These are phyloP conservation scores for Enhydra lutris DNA, from an alignment of 2,113 vertebrate species.

Conservation along the genomic window DNA sequence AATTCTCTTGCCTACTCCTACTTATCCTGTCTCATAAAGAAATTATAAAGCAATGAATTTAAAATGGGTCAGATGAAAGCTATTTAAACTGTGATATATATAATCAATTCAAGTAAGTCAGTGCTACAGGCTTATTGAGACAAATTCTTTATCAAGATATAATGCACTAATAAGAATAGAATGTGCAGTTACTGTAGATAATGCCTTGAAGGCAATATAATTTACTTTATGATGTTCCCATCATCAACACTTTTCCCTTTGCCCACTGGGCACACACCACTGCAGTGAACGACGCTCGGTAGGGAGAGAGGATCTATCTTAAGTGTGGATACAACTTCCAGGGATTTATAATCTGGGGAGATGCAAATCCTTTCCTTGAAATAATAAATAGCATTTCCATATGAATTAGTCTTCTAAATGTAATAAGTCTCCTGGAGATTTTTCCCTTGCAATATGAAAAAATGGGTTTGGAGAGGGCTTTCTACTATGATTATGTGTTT, in stretches of 20 bases:
- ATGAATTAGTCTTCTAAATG: not conserved
- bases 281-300: too few relatives aligned
- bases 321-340: not conserved
- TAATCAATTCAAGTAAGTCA: constrained; percentile 71
- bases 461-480: not conserved
- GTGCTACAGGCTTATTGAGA: constrained; percentile 72
- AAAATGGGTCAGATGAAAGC: constrained; percentile 73
- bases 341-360: not conserved
- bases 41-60: constrained; percentile 77
- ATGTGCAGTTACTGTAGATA: constrained; percentile 25
- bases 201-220: constrained; percentile 54
- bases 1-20: constrained; percentile 37
- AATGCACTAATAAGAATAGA: constrained; percentile 66
- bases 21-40: constrained; percentile 70
- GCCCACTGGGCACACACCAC: not conserved
- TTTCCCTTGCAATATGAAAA: not conserved
- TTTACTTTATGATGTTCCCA: constrained; percentile 22
- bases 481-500: not conserved
- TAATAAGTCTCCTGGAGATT: not conserved
- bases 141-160: constrained; percentile 74
- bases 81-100: constrained; percentile 72
- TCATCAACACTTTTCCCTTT: not conserved
- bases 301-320: not conserved
- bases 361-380: not conserved
- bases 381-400: not conserved